phyloP scores from a whole-genome alignment of 2,888 invertebrate genomes.

The Cataglyphis cursor region DNA sequence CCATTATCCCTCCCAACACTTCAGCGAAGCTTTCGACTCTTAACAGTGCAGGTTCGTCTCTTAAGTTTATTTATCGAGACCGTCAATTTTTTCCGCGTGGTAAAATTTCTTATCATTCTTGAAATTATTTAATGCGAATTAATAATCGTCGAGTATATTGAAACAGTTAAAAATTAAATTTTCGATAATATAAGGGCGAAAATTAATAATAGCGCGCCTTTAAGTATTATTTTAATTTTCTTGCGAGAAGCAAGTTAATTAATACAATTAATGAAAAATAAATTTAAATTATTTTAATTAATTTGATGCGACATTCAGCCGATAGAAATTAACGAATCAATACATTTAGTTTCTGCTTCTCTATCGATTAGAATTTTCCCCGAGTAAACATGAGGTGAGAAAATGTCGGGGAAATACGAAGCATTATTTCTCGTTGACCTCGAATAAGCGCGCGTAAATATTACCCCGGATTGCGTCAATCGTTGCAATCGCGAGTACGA shows the following conservation, averaged over 20 bases:
- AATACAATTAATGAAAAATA: not conserved
- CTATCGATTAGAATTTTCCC: not conserved
- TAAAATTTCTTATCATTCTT: not conserved
- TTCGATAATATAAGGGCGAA: not conserved
- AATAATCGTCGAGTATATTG: not conserved
- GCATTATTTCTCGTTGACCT: slow-evolving; percentile 14
- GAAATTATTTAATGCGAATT: not conserved
- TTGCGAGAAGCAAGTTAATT: not conserved
- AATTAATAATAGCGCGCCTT: not conserved
- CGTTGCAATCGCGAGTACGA: slow-evolving; percentile 17
- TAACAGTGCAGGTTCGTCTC: not conserved
- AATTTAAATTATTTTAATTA: not conserved
- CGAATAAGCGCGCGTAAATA: slow-evolving; percentile 5
- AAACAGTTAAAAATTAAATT: not conserved
- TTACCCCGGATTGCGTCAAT: slow-evolving; percentile 46
- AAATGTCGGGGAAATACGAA: not conserved
- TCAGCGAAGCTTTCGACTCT: not conserved
- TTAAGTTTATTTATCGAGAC: not conserved
- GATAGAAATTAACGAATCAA: not conserved
- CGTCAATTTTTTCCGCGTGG: not conserved
- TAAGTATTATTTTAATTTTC: not conserved
- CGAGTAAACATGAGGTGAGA: not conserved
- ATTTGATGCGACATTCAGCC: not conserved
- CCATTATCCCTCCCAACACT: not conserved
- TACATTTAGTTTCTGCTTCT: not conserved